Percentiles rank a stretch among this genome's conserved stretches.
These are phyloP conservation scores for Monomorium pharaonis DNA, from an alignment of 1,140 invertebrate genomes.

Conservation along the genomic window DNA sequence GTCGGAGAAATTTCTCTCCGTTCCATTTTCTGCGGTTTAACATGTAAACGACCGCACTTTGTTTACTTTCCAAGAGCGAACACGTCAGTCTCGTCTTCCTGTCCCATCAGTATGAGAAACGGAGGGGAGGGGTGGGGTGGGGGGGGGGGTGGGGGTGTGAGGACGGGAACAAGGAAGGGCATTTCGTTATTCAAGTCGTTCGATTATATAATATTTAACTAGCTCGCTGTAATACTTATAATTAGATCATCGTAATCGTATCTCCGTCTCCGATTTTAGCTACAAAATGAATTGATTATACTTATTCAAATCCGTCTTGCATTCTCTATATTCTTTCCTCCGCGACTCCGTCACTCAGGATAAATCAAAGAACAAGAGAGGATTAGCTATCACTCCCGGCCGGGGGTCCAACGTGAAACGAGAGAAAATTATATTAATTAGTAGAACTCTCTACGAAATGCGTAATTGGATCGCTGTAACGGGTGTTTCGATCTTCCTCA, in stretches of 20 bases:
- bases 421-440: conserved; percentile 6
- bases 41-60: conserved; percentile 58
- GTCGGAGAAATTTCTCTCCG: conserved; percentile 54
- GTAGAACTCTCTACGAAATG: background rate
- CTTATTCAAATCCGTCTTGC: background rate
- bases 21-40: conserved; percentile 58
- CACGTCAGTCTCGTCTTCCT: conserved; percentile 18
- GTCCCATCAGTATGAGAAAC: conserved; percentile 4
- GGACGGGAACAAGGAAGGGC: background rate
- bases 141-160: too few relatives aligned
- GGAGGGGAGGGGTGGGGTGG: background rate
- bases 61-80: conserved; percentile 57
- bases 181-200: conserved; percentile 5
- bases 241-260: background rate
- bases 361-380: background rate
- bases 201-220: background rate
- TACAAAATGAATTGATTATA: conserved; percentile 18
- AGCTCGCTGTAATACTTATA: background rate
- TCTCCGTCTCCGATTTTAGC: background rate
- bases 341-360: background rate
- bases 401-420: background rate
- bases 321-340: background rate
- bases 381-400: background rate
- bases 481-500: background rate
- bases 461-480: background rate